phyloP scores from a whole-genome alignment of 1,140 invertebrate genomes.

The Neodiprion fabricii region DNA sequence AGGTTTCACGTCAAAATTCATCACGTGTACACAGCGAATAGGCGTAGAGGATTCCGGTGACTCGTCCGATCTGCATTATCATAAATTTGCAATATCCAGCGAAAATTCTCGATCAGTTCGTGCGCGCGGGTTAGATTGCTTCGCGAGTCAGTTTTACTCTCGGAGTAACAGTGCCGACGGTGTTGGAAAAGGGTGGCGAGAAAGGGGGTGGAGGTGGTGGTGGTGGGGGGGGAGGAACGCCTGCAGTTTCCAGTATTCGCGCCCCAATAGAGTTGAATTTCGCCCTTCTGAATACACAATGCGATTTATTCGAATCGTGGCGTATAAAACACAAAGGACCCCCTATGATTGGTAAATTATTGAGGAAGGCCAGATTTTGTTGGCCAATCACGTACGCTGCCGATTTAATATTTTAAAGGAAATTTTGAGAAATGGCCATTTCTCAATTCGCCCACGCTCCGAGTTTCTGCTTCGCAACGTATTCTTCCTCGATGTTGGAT shows the following conservation, averaged over 20 bases:
- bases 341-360: conserved; percentile 63
- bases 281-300: conserved; percentile 62
- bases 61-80: conserved; percentile 25
- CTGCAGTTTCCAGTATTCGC: conserved; percentile 27
- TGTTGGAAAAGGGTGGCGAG: neutral
- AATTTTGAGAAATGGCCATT: conserved; percentile 8
- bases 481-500: too few relatives aligned
- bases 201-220: neutral
- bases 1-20: neutral
- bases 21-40: neutral
- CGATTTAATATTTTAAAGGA: conserved; percentile 58
- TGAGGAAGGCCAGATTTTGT: conserved; percentile 55
- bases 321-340: conserved; percentile 56
- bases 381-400: conserved; percentile 58
- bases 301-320: conserved; percentile 55
- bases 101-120: conserved; percentile 52
- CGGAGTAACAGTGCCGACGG: neutral
- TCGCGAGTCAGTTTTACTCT: conserved; percentile 33
- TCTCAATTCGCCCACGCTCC: neutral
- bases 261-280: conserved; percentile 47
- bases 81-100: conserved; percentile 55
- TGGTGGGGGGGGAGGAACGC: neutral
- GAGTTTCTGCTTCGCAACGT: too few relatives aligned
- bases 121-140: conserved; percentile 45
- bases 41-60: neutral